These are phyloP conservation scores for Orgyia antiqua DNA, from an alignment of 2,888 invertebrate species.

Conservation along the genomic window DNA sequence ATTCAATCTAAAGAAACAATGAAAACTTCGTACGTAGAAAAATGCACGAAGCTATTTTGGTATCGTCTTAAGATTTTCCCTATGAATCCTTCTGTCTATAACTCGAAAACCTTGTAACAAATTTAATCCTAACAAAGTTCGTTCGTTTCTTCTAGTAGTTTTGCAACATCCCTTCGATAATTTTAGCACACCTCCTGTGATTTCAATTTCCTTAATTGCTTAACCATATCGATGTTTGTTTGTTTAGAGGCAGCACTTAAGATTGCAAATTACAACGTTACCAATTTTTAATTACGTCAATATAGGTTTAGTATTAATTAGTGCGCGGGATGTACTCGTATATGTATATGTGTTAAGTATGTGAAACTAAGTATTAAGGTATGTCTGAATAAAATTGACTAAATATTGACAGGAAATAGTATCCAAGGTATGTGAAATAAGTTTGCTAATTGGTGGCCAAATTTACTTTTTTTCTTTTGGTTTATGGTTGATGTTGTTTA, in stretches of 20 bases:
- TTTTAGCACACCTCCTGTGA: slow-evolving; percentile 21
- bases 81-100: no score
- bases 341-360: background rate
- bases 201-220: slow-evolving; percentile 34
- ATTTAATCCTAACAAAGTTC: no score
- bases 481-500: no score
- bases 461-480: no score
- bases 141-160: slow-evolving; percentile 19
- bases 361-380: background rate
- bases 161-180: slow-evolving; percentile 29
- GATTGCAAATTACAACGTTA: background rate
- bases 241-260: slow-evolving; percentile 5
- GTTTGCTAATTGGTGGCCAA: no score
- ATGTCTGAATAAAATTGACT: background rate
- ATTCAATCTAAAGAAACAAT: no score
- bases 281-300: background rate
- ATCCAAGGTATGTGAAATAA: background rate
- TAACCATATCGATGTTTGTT: slow-evolving; percentile 18
- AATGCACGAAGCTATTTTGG: no score
- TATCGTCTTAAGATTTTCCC: no score
- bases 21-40: no score
- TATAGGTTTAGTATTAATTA: background rate
- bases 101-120: no score
- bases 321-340: background rate
- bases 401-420: background rate